phyloP scores from a whole-genome alignment of 1,140 invertebrate species.

The Drosophila yakuba region DNA sequence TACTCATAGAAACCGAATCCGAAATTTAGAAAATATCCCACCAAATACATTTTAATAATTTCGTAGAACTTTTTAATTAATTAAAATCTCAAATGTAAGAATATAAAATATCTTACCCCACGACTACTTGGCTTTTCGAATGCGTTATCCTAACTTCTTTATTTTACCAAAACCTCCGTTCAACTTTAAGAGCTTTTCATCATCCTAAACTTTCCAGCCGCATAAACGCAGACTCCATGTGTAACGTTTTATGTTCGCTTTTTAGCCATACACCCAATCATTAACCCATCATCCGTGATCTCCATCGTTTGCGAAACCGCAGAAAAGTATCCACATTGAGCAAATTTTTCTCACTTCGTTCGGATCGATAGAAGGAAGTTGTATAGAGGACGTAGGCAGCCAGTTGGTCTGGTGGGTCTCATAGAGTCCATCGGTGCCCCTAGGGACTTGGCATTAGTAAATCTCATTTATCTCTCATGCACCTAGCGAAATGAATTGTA shows the following conservation, averaged over 20 bases:
- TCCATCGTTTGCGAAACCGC: slow-evolving; percentile 8
- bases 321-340: slow-evolving; percentile 53
- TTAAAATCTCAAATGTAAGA: not conserved
- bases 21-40: slow-evolving; percentile 8
- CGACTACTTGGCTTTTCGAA: not conserved
- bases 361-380: slow-evolving; percentile 55
- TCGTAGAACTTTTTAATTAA: not conserved
- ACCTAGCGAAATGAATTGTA: slow-evolving; percentile 50
- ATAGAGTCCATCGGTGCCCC: slow-evolving; percentile 53
- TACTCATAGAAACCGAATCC: too few species aligned
- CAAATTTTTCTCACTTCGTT: slow-evolving; percentile 84
- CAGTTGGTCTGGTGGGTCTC: slow-evolving; percentile 42
- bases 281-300: slow-evolving; percentile 26
- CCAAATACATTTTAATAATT: slow-evolving; percentile 1
- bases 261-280: slow-evolving; percentile 43
- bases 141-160: too few species aligned
- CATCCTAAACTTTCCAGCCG: not conserved
- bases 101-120: not conserved
- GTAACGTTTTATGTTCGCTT: slow-evolving; percentile 27
- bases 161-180: too few species aligned
- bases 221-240: slow-evolving; percentile 36
- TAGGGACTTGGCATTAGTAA: slow-evolving; percentile 60
- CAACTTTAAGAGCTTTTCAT: not conserved
- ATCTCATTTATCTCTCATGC: slow-evolving; percentile 56
- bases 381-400: slow-evolving; percentile 20